Evolutionary conservation across 2,113 vertebrate species (phyloP).

Genomic region (Ariopsis seemanni): DNA sequence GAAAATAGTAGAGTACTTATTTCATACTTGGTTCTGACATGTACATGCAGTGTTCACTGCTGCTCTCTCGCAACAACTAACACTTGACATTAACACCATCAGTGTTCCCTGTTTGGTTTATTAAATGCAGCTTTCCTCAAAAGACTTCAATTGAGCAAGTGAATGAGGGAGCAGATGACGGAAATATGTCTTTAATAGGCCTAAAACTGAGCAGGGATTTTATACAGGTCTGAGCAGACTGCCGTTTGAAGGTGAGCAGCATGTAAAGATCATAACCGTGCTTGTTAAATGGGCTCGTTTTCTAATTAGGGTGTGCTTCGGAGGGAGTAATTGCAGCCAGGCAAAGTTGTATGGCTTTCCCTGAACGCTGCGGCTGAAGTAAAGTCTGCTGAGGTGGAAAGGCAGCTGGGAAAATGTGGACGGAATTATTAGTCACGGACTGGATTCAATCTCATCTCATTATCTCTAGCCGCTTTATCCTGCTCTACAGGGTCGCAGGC

Average conservation of each 20-base stretch:
- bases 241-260: background rate
- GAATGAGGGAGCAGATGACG: background rate
- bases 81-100: background rate
- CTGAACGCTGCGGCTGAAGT: background rate
- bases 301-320: constrained; percentile 6
- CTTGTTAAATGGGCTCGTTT: constrained; percentile 2
- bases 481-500: too few relatives aligned
- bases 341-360: background rate
- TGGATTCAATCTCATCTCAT: background rate
- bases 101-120: background rate
- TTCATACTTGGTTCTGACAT: background rate
- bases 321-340: constrained; percentile 26
- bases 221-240: constrained; percentile 15
- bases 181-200: constrained; percentile 10
- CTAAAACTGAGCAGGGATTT: constrained; percentile 3
- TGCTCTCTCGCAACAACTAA: background rate
- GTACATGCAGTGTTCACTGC: background rate
- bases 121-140: background rate
- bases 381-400: background rate
- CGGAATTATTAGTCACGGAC: background rate
- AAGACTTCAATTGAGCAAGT: background rate
- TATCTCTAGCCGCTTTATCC: too few relatives aligned
- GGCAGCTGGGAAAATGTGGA: background rate
- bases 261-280: constrained; percentile 4
- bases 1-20: background rate